A percentile compares a stretch with the other conserved stretches of the same genome.
Evolutionary conservation across 1,140 invertebrate genomes (phyloP).

Genomic region (Drosophila quadrilineata): DNA sequence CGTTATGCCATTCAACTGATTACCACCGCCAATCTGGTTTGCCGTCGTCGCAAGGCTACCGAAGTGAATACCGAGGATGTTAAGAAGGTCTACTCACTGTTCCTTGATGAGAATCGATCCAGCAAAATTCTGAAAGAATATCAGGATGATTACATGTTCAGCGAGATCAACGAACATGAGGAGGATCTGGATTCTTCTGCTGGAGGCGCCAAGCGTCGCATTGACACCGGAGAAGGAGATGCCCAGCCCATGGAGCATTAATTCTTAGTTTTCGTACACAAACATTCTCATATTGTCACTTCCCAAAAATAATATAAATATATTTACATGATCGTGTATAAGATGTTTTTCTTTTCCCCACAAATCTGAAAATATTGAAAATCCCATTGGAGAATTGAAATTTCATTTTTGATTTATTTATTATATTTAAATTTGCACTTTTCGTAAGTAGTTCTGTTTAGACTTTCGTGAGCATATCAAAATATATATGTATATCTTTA

Average conservation of each 20-base stretch:
- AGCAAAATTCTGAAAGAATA: constrained; percentile 97
- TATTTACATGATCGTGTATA: constrained; percentile 28
- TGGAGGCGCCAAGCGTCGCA: constrained; percentile 57
- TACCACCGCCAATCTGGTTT: constrained; percentile 95
- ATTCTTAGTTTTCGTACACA: constrained; percentile 5
- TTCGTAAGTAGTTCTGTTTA: constrained; percentile 6
- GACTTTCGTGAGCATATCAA: constrained; percentile 60
- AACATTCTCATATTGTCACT: constrained; percentile 51
- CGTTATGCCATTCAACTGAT: constrained; percentile 99
- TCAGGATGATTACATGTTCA: constrained; percentile 97
- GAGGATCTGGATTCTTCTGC: constrained; percentile 47
- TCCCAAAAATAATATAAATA: constrained; percentile 60
- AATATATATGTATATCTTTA: constrained; percentile 51
- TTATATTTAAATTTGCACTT: constrained; percentile 46
- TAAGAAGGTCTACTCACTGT: constrained; percentile 96
- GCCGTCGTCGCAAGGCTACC: constrained; percentile 90
- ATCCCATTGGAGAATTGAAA: too few relatives aligned
- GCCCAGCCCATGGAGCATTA: constrained; percentile 76
- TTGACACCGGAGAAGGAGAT: constrained; percentile 56
- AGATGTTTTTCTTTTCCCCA: not conserved
- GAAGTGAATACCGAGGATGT: constrained; percentile 95
- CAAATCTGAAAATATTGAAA: too few relatives aligned
- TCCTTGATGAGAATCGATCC: constrained; percentile 96
- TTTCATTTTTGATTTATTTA: constrained; percentile 27
- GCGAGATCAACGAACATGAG: constrained; percentile 83